phyloP scores from a whole-genome alignment of 37 sponge, comb jelly and placozoan genomes.

The Mnemiopsis leidyi region DNA sequence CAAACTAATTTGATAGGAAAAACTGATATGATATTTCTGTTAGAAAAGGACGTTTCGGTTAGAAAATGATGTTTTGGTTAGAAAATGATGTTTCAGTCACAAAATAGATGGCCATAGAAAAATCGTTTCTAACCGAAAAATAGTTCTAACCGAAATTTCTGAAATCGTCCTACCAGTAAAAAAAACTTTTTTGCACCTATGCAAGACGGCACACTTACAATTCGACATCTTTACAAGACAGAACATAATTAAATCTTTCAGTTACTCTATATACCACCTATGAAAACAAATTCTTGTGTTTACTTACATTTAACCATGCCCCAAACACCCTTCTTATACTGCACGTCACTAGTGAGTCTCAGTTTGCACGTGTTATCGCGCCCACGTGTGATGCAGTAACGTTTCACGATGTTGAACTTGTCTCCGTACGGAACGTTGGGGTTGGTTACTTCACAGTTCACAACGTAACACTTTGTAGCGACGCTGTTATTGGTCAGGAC shows the following conservation, averaged over 20 bases:
- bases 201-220: no score
- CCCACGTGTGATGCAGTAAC: slow-evolving; percentile 25
- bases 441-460: slow-evolving; percentile 59
- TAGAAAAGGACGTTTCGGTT: no score
- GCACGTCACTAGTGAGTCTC: slow-evolving; percentile 63
- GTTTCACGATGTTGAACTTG: slow-evolving; percentile 63
- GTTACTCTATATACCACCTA: not conserved
- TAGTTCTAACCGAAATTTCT: no score
- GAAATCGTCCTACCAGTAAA: no score
- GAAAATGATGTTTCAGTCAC: no score
- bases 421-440: slow-evolving; percentile 64
- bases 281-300: not conserved
- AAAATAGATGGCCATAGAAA: no score
- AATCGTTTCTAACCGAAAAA: no score
- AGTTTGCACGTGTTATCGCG: slow-evolving; percentile 25
- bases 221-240: not conserved
- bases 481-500: slow-evolving; percentile 24
- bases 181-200: no score
- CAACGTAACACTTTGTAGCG: slow-evolving; percentile 12
- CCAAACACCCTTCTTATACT: slow-evolving; percentile 66
- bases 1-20: no score
- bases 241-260: not conserved
- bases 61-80: no score
- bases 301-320: slow-evolving; percentile 67
- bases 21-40: no score